These are phyloP conservation scores for Anoplolepis gracilipes DNA, from an alignment of 1,140 invertebrate species.

Conservation along the genomic window DNA sequence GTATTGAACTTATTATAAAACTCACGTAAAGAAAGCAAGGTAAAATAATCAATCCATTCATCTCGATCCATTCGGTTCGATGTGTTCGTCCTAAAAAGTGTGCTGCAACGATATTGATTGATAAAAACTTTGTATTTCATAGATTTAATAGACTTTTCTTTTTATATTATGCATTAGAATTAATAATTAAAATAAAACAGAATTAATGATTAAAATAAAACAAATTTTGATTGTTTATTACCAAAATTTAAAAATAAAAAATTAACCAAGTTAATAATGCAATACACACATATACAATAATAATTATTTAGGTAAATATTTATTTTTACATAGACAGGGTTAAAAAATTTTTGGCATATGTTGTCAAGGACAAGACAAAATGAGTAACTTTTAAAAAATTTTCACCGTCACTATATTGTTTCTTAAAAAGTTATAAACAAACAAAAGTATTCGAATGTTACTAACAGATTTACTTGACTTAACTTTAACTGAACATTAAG, in stretches of 20 bases:
- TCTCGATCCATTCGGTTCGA: background rate
- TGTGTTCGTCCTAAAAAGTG: background rate
- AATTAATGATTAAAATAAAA: background rate
- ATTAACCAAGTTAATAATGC: background rate
- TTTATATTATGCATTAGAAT: background rate
- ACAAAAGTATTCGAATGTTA: too few species aligned
- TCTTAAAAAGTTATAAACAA: too few species aligned
- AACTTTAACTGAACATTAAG: too few species aligned
- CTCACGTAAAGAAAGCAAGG: too few species aligned
- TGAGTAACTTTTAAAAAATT: too few species aligned
- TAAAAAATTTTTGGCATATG: too few species aligned
- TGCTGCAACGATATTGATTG: background rate
- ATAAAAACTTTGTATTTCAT: background rate
- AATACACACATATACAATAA: background rate
- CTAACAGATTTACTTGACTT: too few species aligned
- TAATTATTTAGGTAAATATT: background rate
- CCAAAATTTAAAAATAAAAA: slow-evolving; percentile 4
- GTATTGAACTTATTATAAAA: background rate
- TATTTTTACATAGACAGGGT: too few species aligned
- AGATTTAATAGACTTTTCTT: background rate
- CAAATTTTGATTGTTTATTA: background rate
- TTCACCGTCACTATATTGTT: too few species aligned
- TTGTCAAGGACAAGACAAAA: too few species aligned
- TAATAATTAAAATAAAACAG: background rate
- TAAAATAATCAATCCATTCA: slow-evolving; percentile 10